Base-by-base conservation (phyloP, 2,797 vertebrate species). In the Gobionotothen gibberifrons region DNA sequence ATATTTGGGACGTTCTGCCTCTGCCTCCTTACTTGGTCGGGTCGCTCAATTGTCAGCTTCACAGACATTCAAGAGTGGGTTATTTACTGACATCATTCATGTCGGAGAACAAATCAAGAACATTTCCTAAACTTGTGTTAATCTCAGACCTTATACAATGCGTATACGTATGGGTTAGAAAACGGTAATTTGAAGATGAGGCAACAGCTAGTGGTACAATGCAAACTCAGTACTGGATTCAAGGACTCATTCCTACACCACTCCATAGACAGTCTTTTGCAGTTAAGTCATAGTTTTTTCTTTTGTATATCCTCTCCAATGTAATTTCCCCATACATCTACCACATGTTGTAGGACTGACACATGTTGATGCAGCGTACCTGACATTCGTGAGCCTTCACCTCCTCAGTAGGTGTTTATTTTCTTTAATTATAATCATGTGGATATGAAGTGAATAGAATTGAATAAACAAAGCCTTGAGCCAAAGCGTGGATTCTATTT, bases 401-500 rank as follows among this genome's bases (percentile, higher is more conserved):
- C 70, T 77, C 66, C 72, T 51, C 55, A 77, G 81, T 75, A 87
- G 80, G 73, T 91, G 86, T 90, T 91, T 86, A 90, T 91, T 84
- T 89, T 87, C 81, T 84, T 86, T 89, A 91, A 94, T 93, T 89
- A 89, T 91, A 89, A 91, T 92, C 83, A 82, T 76, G 84, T 44
- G 76, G 79, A 86, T 91, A 87, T 92, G 79, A 90, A 91, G 88
- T 86, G 89, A 90, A 89, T 80, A 86, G 85, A 92, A 94, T 88
- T 89, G 90, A 94, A 93, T 91, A 94, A 94, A 94, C 91, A 92
- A 93, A 87, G 89, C 92, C 90, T 83, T 85, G 79, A 93, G 90
- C 90, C 83, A 87, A 91, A 91, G 92, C 84, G 82, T 82, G 78
- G 85, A 88, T 93, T 94, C 87, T 94, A 94, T 94, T 95, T 94